Evolutionary conservation across 2,113 vertebrate species (phyloP).

Genomic region (Tyrannus savana): DNA sequence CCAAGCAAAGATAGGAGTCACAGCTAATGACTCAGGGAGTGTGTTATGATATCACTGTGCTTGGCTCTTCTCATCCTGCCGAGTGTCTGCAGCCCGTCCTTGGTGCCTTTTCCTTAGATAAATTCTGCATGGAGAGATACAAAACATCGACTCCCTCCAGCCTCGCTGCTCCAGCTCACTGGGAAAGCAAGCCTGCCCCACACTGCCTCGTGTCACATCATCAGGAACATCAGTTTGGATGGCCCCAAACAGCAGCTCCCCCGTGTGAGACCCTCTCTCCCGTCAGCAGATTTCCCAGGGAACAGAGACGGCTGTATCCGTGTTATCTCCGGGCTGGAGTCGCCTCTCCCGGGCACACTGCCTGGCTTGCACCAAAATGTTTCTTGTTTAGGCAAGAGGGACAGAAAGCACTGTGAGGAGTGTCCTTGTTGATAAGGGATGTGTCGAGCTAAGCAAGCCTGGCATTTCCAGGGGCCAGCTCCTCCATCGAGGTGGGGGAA

Average conservation of each 20-base stretch:
- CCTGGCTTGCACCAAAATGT: not conserved
- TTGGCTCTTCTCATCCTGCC: not conserved
- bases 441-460: not conserved
- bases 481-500: not conserved
- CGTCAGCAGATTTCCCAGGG: not conserved
- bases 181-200: not conserved
- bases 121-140: not conserved
- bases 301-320: not conserved
- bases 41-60: not conserved
- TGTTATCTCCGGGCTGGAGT: slow-evolving; percentile 6
- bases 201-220: fast-evolving
- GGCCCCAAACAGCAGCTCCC: not conserved
- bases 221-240: not conserved
- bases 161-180: not conserved
- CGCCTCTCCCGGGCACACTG: not conserved
- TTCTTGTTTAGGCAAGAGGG: not conserved
- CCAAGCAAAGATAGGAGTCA: not conserved
- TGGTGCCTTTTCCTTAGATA: not conserved
- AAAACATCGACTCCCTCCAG: not conserved
- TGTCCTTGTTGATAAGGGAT: not conserved
- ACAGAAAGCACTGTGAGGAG: not conserved
- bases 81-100: not conserved
- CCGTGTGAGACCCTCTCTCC: not conserved
- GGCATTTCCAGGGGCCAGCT: fast-evolving
- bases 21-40: not conserved